phyloP scores from a whole-genome alignment of 2,888 invertebrate species.

The Bedellia somnulentella region DNA sequence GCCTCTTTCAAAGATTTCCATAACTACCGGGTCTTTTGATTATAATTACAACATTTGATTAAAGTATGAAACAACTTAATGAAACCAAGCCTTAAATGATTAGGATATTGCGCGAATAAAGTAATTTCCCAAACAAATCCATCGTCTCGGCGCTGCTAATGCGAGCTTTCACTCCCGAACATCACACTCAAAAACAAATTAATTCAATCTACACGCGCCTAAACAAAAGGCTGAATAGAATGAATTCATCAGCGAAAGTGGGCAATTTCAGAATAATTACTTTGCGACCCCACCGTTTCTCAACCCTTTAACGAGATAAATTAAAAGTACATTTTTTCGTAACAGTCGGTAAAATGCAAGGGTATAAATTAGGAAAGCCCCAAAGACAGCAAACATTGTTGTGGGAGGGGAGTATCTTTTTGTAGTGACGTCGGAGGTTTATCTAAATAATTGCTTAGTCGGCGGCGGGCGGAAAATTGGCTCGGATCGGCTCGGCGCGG shows the following conservation, averaged over 20 bases:
- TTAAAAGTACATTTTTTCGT: slow-evolving; percentile 62
- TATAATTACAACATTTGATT: no score
- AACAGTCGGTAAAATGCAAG: slow-evolving; percentile 48
- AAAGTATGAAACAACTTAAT: no score
- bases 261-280: slow-evolving; percentile 60
- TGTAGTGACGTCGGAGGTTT: slow-evolving; percentile 60
- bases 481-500: slow-evolving; percentile 9
- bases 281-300: slow-evolving; percentile 54
- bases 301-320: slow-evolving; percentile 63
- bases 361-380: slow-evolving; percentile 58
- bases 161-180: slow-evolving; percentile 46
- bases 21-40: no score
- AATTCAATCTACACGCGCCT: slow-evolving; percentile 43
- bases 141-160: slow-evolving; percentile 29
- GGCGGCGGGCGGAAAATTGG: slow-evolving; percentile 59
- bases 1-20: no score
- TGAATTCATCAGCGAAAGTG: slow-evolving; percentile 60
- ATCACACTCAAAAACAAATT: slow-evolving; percentile 43
- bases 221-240: slow-evolving; percentile 38
- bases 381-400: slow-evolving; percentile 53
- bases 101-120: no score
- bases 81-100: no score
- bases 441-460: slow-evolving; percentile 60
- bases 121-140: slow-evolving; percentile 14
- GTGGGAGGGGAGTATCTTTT: slow-evolving; percentile 54